A percentile compares a stretch with the other conserved stretches of the same genome.
These are phyloP conservation scores for Brachionus calyciflorus DNA, from an alignment of 1,140 invertebrate genomes.

Conservation along the genomic window DNA sequence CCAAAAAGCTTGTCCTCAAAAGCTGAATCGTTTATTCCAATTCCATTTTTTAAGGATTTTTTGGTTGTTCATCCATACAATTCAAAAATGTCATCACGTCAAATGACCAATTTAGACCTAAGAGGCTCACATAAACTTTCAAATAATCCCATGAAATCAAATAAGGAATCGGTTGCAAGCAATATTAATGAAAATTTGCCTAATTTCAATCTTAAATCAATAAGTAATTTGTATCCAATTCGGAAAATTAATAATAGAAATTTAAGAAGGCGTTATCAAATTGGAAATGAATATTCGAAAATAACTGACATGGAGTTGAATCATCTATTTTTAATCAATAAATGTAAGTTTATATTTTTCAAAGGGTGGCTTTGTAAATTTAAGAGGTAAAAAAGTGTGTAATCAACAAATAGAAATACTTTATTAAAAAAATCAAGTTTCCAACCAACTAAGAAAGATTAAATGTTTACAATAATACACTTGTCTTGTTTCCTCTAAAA, in stretches of 20 bases:
- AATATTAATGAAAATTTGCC: not conserved
- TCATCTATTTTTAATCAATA: constrained; percentile 41
- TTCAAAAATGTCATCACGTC: not conserved
- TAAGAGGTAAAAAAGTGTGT: too few species aligned
- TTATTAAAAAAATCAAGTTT: too few species aligned
- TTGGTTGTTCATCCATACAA: constrained; percentile 39
- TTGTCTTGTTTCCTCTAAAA: too few species aligned
- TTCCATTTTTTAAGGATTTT: constrained; percentile 42
- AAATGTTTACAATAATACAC: too few species aligned
- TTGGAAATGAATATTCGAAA: not conserved
- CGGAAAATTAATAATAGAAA: constrained; percentile 20
- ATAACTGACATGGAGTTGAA: constrained; percentile 18
- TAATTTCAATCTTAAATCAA: not conserved
- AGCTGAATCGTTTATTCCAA: constrained; percentile 17
- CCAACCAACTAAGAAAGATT: too few species aligned
- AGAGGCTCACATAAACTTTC: too few species aligned
- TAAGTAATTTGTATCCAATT: constrained; percentile 2
- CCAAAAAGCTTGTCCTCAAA: not conserved
- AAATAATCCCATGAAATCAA: not conserved
- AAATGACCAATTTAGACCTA: not conserved
- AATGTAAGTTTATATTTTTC: constrained; percentile 3
- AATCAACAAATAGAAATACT: too few species aligned
- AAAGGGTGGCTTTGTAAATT: too few species aligned
- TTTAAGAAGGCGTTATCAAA: not conserved
- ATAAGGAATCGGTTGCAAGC: not conserved